Conservation (phyloP, 2,888 invertebrate species). For the Hydroisotoma schaefferi region DNA sequence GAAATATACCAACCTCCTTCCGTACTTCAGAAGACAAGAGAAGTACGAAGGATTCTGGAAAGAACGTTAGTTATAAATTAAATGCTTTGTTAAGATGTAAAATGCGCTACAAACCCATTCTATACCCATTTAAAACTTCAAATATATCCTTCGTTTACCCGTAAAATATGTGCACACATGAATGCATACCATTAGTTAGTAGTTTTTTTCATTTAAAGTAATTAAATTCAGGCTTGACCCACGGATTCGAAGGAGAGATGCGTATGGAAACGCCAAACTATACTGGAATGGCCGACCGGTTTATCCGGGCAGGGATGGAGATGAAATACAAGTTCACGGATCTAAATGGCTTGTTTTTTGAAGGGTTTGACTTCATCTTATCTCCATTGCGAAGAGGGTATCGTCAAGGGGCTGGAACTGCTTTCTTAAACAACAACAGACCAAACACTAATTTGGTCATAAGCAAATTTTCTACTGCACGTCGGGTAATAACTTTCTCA, state of each 20-base stretch:
- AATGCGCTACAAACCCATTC: no score
- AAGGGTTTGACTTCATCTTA: slow-evolving; percentile 8
- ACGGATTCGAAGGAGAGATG: slow-evolving; percentile 7
- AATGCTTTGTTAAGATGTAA: background rate
- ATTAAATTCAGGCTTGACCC: background rate
- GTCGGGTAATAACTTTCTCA: no score
- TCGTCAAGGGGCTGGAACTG: background rate
- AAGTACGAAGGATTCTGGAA: slow-evolving; percentile 19
- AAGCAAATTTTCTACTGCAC: background rate
- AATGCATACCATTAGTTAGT: no score
- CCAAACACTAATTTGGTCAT: background rate
- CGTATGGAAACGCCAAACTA: slow-evolving; percentile 6
- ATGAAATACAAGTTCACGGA: slow-evolving; percentile 6
- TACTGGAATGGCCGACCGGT: slow-evolving; percentile 4
- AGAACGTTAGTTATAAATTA: background rate
- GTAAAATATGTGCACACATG: no score
- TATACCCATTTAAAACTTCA: no score
- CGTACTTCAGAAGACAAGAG: slow-evolving; percentile 24
- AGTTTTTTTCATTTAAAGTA: background rate
- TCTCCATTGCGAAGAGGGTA: slow-evolving; percentile 6
- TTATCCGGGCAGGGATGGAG: slow-evolving; percentile 7
- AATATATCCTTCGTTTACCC: no score
- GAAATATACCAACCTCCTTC: slow-evolving; percentile 23
- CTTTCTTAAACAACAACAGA: background rate
- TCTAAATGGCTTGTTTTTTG: slow-evolving; percentile 4